Base-by-base conservation (phyloP, 2,113 vertebrate species). In the Todiramphus chloris region DNA sequence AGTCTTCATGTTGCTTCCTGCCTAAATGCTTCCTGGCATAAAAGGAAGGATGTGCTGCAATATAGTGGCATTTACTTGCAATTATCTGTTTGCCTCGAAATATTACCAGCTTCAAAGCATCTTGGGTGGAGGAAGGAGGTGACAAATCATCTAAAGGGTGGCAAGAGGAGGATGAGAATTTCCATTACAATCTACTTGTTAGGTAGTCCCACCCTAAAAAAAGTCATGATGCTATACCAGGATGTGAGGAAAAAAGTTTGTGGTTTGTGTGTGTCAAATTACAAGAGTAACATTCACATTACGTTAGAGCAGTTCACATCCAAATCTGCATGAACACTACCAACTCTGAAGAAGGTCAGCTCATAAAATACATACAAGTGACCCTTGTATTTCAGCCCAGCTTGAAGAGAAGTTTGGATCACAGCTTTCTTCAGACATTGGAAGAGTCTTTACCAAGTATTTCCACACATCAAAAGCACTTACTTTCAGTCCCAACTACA, bases 1-100 rank as follows among this genome's bases (percentile, higher is more conserved):
- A 11, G 35, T 43, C 43, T 75, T 89, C 35, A 62, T 0, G 10
- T 87, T 80, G 74, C 69, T 91, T 92, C 86, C 94, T 92, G 83
- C 16, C 77, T 83, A 73, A 0, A 0, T 1, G 1, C 46, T 46
- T 46, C 19, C 50, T 90, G 76, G 74, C 58, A 79, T 37, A 27
- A 74, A 92, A 96, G 89, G 89, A 96, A 96, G 83, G 89, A 92
- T 96, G 43, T 93, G 80, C 92, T 91, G 94, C 92, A 95, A 95
- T 43, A 67, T 0, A 72, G 83, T 19, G 44, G 17, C 63, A 79
- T 84, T 82, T 83, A 91, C 53, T 82, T 69, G 74, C 74, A 96
- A 75, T 73, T 84, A 89, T 78, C 46, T 55, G 37, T 80, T 92
- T 89, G 84, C 58, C 59, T 94, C 67, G 46, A 89, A 79, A 70